Conservation (phyloP, 2,888 invertebrate species). For the Bugulina stolonifera region DNA sequence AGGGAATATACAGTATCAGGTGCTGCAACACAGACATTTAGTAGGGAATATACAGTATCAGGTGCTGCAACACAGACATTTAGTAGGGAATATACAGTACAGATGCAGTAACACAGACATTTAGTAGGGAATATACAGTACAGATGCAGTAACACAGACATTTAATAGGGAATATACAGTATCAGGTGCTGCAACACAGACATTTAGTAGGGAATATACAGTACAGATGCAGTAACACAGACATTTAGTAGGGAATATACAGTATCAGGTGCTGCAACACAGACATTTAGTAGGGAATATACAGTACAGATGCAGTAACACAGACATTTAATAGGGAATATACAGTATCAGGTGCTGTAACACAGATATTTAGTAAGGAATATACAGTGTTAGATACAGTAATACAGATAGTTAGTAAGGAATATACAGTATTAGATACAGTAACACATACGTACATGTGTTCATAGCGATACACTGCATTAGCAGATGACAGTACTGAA, state of each 20-base stretch:
- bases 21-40: constrained; percentile 72
- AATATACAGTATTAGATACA: not conserved
- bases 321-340: constrained; percentile 22
- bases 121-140: constrained; percentile 59
- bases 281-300: constrained; percentile 72
- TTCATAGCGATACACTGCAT: not conserved
- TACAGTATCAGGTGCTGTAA: constrained; percentile 64
- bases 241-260: constrained; percentile 80
- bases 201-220: no score
- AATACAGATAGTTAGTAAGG: constrained; percentile 22
- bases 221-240: no score
- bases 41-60: constrained; percentile 62
- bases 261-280: no score
- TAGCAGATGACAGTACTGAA: not conserved
- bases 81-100: not conserved
- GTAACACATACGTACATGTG: not conserved
- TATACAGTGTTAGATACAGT: constrained; percentile 55
- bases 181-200: constrained; percentile 30
- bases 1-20: constrained; percentile 44
- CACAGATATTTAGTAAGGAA: constrained; percentile 76
- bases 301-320: constrained; percentile 49
- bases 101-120: not conserved
- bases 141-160: constrained; percentile 40
- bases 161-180: constrained; percentile 54
- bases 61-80: constrained; percentile 31